These are phyloP conservation scores for Deilephila porcellus DNA, from an alignment of 2,888 invertebrate genomes.

Conservation along the genomic window DNA sequence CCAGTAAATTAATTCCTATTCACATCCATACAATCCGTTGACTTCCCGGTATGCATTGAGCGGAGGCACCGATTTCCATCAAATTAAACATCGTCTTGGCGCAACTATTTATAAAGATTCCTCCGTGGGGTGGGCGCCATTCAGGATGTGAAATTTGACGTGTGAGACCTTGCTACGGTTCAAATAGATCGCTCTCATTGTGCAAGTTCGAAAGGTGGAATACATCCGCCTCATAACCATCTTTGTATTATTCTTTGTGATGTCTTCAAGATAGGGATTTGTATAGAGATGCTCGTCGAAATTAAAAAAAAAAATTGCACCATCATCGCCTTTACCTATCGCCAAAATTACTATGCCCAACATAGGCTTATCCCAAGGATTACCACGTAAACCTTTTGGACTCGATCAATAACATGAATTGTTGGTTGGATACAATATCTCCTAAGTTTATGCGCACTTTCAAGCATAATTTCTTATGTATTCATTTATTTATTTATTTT, in stretches of 20 bases:
- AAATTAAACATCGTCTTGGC: constrained; percentile 79
- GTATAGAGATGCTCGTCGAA: constrained; percentile 48
- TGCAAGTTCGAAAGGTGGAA: constrained; percentile 60
- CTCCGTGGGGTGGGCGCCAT: constrained; percentile 65
- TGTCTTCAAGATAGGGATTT: constrained; percentile 55
- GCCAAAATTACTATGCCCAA: no score
- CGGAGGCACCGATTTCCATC: constrained; percentile 72
- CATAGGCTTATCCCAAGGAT: no score
- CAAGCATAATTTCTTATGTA: no score
- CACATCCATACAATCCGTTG: constrained; percentile 67
- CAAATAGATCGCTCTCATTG: constrained; percentile 69
- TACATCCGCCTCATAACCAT: constrained; percentile 71
- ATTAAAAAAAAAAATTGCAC: background rate
- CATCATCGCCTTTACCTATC: no score
- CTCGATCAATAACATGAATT: no score
- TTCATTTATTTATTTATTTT: no score
- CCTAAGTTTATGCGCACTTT: no score
- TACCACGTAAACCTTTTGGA: no score
- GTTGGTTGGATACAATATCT: no score
- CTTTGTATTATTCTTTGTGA: constrained; percentile 72
- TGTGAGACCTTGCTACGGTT: constrained; percentile 70
- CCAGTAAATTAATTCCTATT: constrained; percentile 72
- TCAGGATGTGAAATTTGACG: constrained; percentile 84
- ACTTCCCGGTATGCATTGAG: constrained; percentile 72
- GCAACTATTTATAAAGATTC: constrained; percentile 84